These are phyloP conservation scores for Phoxinus dragarum DNA, from an alignment of 2,797 vertebrate species.

Conservation along the genomic window DNA sequence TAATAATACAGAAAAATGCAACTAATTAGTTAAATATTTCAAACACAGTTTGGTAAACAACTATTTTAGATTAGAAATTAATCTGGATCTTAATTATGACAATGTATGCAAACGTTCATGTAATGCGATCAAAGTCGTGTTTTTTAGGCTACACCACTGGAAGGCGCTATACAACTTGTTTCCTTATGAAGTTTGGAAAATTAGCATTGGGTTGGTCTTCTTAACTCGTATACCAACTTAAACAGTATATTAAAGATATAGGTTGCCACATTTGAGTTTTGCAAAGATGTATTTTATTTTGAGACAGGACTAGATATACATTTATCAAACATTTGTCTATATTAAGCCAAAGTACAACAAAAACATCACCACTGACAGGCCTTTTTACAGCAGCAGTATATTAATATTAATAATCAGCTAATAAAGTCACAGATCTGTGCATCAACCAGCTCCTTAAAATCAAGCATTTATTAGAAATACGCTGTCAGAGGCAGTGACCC, in stretches of 20 bases:
- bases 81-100: neutral
- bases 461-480: slow-evolving; percentile 50
- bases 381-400: slow-evolving; percentile 50
- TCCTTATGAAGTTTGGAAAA: neutral
- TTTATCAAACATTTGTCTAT: slow-evolving; percentile 80
- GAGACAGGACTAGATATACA: slow-evolving; percentile 79
- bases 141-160: neutral
- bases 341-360: slow-evolving; percentile 74
- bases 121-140: neutral
- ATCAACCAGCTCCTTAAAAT: slow-evolving; percentile 25
- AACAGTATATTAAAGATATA: neutral
- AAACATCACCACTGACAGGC: slow-evolving; percentile 68
- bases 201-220: neutral
- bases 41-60: neutral
- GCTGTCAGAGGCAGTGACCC: slow-evolving; percentile 69
- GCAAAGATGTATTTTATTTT: slow-evolving; percentile 73
- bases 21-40: neutral
- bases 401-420: slow-evolving; percentile 42
- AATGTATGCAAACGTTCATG: neutral
- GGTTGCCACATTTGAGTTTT: neutral
- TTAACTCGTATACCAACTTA: neutral
- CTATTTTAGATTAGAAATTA: neutral
- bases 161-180: neutral
- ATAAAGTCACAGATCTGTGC: slow-evolving; percentile 19
- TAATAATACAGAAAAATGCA: neutral